phyloP scores from a whole-genome alignment of 2,888 invertebrate genomes.

The Yponomeuta plumbellus region DNA sequence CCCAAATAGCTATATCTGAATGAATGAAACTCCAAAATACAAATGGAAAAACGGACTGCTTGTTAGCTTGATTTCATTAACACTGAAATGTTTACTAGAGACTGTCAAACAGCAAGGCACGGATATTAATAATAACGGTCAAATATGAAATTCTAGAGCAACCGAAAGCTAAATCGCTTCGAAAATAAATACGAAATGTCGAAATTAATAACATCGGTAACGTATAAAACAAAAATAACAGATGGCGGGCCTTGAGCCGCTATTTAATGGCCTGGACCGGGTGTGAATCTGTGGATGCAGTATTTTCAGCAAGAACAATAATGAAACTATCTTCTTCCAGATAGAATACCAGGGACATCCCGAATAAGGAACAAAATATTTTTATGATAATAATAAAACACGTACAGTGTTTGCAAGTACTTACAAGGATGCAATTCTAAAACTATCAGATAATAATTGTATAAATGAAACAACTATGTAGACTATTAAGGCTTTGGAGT shows the following conservation, averaged over 20 bases:
- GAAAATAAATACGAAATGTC: conserved; percentile 32
- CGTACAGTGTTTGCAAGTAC: no score
- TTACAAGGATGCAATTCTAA: no score
- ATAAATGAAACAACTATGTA: no score
- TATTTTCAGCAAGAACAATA: not conserved
- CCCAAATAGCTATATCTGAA: conserved; percentile 4
- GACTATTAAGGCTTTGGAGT: no score
- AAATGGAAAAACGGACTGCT: not conserved
- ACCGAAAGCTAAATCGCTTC: conserved; percentile 16
- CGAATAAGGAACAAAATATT: no score
- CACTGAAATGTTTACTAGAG: conserved; percentile 6
- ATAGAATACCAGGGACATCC: not conserved
- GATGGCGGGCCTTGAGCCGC: conserved; percentile 56
- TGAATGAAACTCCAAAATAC: not conserved
- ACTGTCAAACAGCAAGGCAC: not conserved
- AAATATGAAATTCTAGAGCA: conserved; percentile 15
- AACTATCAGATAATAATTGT: no score
- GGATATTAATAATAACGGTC: conserved; percentile 9
- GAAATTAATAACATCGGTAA: conserved; percentile 28
- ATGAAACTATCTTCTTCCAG: not conserved
- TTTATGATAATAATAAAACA: no score
- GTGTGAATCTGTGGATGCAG: conserved; percentile 23
- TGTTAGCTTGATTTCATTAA: not conserved
- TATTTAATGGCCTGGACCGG: conserved; percentile 60
- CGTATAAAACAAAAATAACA: conserved; percentile 53